phyloP scores from a whole-genome alignment of 2,113 vertebrate species.

The Motacilla alba region DNA sequence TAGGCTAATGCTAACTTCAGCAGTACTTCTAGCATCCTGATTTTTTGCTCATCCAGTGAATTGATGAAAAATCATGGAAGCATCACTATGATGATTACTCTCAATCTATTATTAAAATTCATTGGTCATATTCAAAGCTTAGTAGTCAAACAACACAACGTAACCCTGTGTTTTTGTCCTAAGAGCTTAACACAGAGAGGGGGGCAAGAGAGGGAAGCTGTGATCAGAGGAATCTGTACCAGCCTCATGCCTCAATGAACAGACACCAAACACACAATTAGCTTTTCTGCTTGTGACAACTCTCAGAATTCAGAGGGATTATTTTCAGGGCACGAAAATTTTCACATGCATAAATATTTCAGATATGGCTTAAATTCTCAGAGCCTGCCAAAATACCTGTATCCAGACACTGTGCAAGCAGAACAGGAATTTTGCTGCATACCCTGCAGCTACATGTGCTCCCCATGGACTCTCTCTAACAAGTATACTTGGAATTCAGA shows the following conservation, averaged over 20 bases:
- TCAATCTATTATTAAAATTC: not conserved
- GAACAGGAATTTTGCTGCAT: not conserved
- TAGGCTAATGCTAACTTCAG: not conserved
- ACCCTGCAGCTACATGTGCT: not conserved
- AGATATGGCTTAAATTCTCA: not conserved
- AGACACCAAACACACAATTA: not conserved
- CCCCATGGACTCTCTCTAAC: not conserved
- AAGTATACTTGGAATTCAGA: not conserved
- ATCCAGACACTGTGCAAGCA: not conserved
- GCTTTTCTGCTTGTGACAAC: not conserved
- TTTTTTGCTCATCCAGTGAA: not conserved
- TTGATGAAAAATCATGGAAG: not conserved
- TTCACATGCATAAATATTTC: not conserved
- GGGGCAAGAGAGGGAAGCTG: rapidly evolving
- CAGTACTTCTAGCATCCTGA: not conserved
- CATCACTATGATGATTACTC: not conserved
- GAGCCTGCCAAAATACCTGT: not conserved
- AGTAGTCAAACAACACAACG: not conserved
- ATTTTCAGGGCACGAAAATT: not conserved
- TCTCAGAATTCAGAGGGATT: not conserved
- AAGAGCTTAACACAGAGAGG: not conserved
- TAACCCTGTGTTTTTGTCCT: not conserved
- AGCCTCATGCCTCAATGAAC: rapidly evolving
- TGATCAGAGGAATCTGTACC: not conserved
- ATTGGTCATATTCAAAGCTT: not conserved